Percentiles rank a stretch among this genome's conserved stretches.
phyloP scores from a whole-genome alignment of 2,888 invertebrate species.

The Drosophila recens region DNA sequence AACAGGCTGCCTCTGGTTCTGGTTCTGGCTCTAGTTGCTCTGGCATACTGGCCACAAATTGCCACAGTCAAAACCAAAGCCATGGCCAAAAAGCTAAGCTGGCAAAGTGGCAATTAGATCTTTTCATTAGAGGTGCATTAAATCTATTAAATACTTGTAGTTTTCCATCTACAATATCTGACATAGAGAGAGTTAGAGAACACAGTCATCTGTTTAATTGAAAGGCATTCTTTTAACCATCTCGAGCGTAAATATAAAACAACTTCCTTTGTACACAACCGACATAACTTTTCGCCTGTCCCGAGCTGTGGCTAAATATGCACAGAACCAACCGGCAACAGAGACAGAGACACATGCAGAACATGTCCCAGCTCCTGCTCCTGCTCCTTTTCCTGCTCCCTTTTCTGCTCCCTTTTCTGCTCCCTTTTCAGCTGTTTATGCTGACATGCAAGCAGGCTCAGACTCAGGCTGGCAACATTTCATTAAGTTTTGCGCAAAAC shows the following conservation, averaged over 20 bases:
- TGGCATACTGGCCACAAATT: constrained; percentile 54
- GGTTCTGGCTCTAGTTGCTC: not conserved
- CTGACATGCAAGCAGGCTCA: constrained; percentile 44
- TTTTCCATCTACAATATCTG: constrained; percentile 7
- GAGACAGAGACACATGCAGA: constrained; percentile 42
- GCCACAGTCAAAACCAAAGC: constrained; percentile 44
- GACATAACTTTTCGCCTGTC: constrained; percentile 63
- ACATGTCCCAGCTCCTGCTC: constrained; percentile 21
- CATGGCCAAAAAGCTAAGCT: constrained; percentile 20
- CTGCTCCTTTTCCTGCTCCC: not conserved
- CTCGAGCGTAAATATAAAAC: constrained; percentile 76
- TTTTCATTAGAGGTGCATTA: constrained; percentile 70
- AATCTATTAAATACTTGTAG: constrained; percentile 41
- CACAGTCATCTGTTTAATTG: constrained; percentile 65
- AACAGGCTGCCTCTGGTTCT: constrained; percentile 73
- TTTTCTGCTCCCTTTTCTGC: not conserved
- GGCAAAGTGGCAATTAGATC: constrained; percentile 71
- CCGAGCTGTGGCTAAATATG: constrained; percentile 65
- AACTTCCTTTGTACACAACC: constrained; percentile 73
- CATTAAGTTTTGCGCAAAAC: constrained; percentile 80
- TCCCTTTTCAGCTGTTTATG: not conserved
- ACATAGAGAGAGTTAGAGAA: not conserved
- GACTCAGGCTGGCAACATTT: constrained; percentile 67
- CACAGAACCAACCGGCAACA: constrained; percentile 29
- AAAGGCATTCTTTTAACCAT: constrained; percentile 73